phyloP scores from a whole-genome alignment of 2,113 vertebrate genomes.

The Microcebus griseorufus region DNA sequence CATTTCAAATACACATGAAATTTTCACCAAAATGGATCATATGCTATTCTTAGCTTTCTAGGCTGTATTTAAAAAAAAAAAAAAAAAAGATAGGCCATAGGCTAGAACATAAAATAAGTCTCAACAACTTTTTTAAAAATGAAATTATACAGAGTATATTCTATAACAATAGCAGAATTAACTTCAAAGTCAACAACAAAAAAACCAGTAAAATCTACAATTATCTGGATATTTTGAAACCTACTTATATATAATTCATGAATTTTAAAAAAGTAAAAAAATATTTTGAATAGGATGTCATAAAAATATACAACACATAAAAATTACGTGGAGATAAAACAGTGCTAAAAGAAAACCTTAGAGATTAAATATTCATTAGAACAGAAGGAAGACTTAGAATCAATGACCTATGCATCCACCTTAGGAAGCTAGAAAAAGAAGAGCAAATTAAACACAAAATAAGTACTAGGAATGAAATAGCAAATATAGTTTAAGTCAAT shows the following conservation, averaged over 20 bases:
- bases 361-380: neutral
- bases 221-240: neutral
- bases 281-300: neutral
- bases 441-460: neutral
- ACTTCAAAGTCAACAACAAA: neutral
- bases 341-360: neutral
- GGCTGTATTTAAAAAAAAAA: no score
- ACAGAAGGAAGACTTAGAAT: neutral
- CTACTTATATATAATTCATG: neutral
- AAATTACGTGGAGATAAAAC: neutral
- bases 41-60: neutral
- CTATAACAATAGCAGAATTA: neutral
- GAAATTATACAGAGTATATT: neutral
- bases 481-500: neutral
- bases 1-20: neutral
- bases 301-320: neutral
- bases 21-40: neutral
- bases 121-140: neutral
- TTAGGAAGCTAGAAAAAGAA: neutral
- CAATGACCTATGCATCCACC: neutral
- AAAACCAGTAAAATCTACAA: neutral
- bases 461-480: neutral
- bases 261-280: neutral
- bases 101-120: neutral
- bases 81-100: neutral